Base-by-base conservation (phyloP, 2,888 invertebrate species). In the Polydrusus pterygomalis region DNA sequence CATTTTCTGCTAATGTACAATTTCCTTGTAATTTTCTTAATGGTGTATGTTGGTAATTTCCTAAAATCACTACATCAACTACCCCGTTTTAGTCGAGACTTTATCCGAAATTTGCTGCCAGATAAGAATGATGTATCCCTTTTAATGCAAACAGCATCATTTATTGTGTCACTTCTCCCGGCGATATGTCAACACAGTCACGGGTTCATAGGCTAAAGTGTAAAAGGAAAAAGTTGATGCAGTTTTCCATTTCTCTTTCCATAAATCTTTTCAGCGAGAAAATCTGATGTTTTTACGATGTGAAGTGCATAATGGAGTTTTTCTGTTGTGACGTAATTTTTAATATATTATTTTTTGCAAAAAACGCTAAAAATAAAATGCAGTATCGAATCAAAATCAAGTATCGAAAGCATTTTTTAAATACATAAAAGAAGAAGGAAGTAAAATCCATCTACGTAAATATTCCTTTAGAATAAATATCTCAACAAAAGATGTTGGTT, bases 61-160 rank as follows among this genome's bases (percentile, higher is more conserved):
- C n/a, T 25, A 30, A 54, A 54, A n/a, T 54, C 1, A 25, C 30
- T 25, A n/a, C n/a, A 20, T 30, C 10, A 20, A 13, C 2, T n/a
- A n/a, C 7, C n/a, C n/a, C n/a, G n/a, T n/a, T 54, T 25, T 6
- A 54, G 11, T 13, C 30, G 1, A 54, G n/a, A 58, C 67, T 74
- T 69, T 74, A 69, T 70, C 70, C 13, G 43, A 64, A 45, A 51
- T 51, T 7, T 34, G 54, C 73, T 69, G 68, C 60, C 69, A 62
- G 76, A 73, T 76, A 76, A 76, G 76, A 71, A 81, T 86, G 85
- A 86, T 85, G 83, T 84, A 85, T 85, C 84, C 82, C 80, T 79
- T 83, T 83, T 83, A 84, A 84, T 83, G 84, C 83, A 86, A 85
- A 84, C 84, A 84, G 80, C 83, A 85, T 86, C 84, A 85, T 85